A percentile compares a stretch with the other conserved stretches of the same genome.
Conservation (phyloP, 2,888 invertebrate genomes). For the Homarus gammarus region DNA sequence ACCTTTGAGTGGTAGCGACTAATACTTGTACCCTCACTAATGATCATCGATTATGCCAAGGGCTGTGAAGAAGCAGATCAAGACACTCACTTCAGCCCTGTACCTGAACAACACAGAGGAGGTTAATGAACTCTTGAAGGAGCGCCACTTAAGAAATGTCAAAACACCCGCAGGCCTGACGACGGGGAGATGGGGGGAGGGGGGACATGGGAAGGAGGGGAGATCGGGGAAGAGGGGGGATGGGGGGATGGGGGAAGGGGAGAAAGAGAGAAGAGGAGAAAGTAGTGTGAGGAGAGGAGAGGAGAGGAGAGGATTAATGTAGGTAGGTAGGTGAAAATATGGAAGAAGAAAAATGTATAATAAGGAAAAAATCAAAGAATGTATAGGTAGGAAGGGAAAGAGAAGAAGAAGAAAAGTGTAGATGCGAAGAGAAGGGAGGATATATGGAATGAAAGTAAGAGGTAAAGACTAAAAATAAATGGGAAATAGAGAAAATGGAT, state of each 20-base stretch:
- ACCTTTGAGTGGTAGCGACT: too few species aligned
- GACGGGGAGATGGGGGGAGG: too few species aligned
- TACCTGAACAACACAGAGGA: too few species aligned
- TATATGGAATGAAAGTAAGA: not conserved
- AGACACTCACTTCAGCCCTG: too few species aligned
- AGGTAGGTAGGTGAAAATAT: conserved; percentile 10
- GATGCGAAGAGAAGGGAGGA: not conserved
- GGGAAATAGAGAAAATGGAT: not conserved
- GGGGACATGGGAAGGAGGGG: not conserved
- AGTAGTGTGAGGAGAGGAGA: conserved; percentile 30
- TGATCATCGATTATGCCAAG: too few species aligned
- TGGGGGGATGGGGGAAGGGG: conserved; percentile 23
- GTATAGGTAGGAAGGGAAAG: conserved; percentile 5
- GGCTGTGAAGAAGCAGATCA: too few species aligned
- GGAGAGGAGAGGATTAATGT: conserved; percentile 12
- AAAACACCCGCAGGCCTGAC: too few species aligned
- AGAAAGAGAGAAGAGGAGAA: conserved; percentile 29
- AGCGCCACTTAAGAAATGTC: too few species aligned
- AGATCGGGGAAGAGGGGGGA: conserved; percentile 12
- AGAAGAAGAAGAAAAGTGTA: not conserved
- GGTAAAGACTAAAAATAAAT: not conserved
- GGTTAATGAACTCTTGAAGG: too few species aligned
- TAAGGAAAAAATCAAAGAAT: not conserved
- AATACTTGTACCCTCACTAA: too few species aligned
- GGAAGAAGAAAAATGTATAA: not conserved